These are phyloP conservation scores for Folsomia candida DNA, from an alignment of 2,888 invertebrate genomes.

Conservation along the genomic window DNA sequence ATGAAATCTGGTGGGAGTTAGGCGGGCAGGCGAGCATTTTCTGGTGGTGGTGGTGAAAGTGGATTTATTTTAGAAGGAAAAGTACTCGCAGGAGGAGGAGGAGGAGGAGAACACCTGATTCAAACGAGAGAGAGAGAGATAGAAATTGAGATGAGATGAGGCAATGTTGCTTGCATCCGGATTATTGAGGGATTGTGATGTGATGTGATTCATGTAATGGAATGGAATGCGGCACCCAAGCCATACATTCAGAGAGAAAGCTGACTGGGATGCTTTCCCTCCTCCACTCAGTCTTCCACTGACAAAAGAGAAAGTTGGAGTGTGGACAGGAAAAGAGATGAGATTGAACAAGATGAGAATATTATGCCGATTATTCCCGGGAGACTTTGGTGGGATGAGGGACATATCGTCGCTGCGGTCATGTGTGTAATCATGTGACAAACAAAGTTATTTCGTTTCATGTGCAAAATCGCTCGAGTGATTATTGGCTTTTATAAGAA, in stretches of 20 bases:
- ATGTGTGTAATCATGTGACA: too few relatives aligned
- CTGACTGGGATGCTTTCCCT: too few relatives aligned
- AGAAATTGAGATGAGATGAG: neutral
- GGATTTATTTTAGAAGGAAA: neutral
- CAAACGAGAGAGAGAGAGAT: too few relatives aligned
- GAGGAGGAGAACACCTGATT: too few relatives aligned
- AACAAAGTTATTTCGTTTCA: too few relatives aligned
- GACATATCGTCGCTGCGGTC: too few relatives aligned
- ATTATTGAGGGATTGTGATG: neutral
- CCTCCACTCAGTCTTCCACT: neutral
- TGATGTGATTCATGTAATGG: neutral
- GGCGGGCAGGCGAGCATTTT: too few relatives aligned
- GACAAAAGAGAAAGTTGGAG: neutral
- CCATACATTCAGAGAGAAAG: neutral
- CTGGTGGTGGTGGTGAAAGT: too few relatives aligned
- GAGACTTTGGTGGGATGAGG: neutral
- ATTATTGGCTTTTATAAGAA: too few relatives aligned
- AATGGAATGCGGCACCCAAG: neutral
- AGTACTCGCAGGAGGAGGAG: too few relatives aligned
- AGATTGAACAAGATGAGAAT: conserved; percentile 10
- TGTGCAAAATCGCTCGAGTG: too few relatives aligned
- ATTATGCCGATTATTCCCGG: conserved; percentile 6
- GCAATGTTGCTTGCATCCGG: neutral
- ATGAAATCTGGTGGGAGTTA: neutral
- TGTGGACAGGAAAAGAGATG: neutral